Evolutionary conservation across 2,888 invertebrate species (phyloP), one percentile per base, ranked within the genome.

Genomic region (Celastrina argiolus): DNA sequence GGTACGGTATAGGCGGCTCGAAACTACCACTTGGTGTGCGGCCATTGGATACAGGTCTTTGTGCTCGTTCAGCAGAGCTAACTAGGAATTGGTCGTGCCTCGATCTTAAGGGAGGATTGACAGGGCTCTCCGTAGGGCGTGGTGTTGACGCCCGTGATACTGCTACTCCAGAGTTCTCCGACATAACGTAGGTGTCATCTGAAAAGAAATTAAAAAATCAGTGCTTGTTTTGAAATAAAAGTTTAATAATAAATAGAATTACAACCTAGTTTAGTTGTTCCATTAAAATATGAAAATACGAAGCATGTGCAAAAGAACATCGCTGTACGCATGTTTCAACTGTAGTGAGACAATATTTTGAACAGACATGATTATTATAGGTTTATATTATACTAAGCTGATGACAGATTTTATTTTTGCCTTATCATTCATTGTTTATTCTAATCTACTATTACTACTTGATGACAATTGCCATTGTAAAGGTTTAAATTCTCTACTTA

Each of bases 1-100:
- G 93, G 77, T 94, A 95, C 42, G 94, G 92, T 72, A 94, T 73
- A 16, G 92, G 91, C 70, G 94, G 93, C 68, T 95, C 94, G 72
- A 93, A 94, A 72, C 88, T 93, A 65, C 91, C 90, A 66, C 84
- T 87, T 41, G 90, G 84, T 70, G 87, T 88, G 73, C 92, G 88
- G 56, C 92, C 91, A 67, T 87, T 92, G 22, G 93, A 93, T 2
- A 90, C 83, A 69, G 92, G 87, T 73, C 89, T 80, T 75, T 85
- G 88, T 39, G 82, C 83, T 81, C 89, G 81, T 70, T 90, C 90
- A 64, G 91, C 87, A 63, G 93, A 87, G 73, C 92, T 92, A 69
- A 92, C 92, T 72, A 93, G 85, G 81, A 94, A 92, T 82, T 93
- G 92, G 76, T 94, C 91, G 92, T 93, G 91, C 84, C 93, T 87